Base-by-base conservation (phyloP, 2,797 vertebrate genomes). In the Danio jaintianensis region DNA sequence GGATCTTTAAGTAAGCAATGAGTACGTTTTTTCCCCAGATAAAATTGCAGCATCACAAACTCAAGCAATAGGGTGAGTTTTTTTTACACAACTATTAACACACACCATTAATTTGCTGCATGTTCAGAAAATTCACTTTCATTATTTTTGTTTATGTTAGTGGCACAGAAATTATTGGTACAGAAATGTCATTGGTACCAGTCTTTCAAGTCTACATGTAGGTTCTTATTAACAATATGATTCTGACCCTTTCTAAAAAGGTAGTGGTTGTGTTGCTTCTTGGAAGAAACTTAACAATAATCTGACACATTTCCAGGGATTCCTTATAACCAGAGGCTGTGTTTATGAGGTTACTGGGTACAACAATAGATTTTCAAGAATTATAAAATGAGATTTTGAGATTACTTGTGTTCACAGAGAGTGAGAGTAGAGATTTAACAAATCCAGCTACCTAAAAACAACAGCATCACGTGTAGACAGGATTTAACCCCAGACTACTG, bases 361-460 rank as follows among this genome's bases (percentile, higher is more conserved):
- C 38, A 62, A 62, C 22, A 70, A 20, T 50, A 16, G 11, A 61
- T 43, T 53, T 7, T 29, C 40, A 68, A 73, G 77, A 77, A 78
- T 13, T 62, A 71, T 61, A 78, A 70, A 67, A 79, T 78, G 52
- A 77, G 75, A 72, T 66, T 78, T 83, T 73, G 61, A 70, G 84
- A 80, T 83, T 69, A 70, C 53, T 67, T 55, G 18, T 56, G 13
- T 68, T 47, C 70, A 70, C 40, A 58, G n/a, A 82, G 53, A 68
- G 55, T 59, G 15, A 66, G 84, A 47, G 36, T 36, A 68, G 20
- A 79, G 67, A 18, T 62, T 71, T 52, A 56, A 59, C 56, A 73
- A 80, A 82, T 71, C 69, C 69, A 78, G 52, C 58, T 72, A 81
- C 36, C 42, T 58, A 66, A 80, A 67, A 68, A 82, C 55, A 74